Conservation (phyloP, 1,140 invertebrate genomes). For the Diachasma alloeum region DNA sequence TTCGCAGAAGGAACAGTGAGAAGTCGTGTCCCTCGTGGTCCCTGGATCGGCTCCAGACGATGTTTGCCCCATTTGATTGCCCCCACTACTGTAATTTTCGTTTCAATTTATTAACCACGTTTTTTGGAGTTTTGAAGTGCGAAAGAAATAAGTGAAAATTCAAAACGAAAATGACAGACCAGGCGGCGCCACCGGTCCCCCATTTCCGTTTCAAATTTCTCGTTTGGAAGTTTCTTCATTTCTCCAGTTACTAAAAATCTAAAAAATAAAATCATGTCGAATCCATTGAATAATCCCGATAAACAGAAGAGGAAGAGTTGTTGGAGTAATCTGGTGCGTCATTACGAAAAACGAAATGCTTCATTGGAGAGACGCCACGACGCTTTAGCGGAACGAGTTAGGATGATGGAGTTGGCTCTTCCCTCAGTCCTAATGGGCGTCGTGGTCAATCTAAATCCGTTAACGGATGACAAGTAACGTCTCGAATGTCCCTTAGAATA, state of each 20-base stretch:
- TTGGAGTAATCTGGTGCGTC: conserved; percentile 42
- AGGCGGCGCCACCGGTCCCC: not conserved
- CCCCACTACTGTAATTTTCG: not conserved
- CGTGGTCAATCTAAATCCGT: conserved; percentile 29
- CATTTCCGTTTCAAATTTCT: not conserved
- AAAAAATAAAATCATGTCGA: not conserved
- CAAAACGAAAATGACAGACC: not conserved
- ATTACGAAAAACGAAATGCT: conserved; percentile 46
- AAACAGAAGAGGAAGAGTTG: conserved; percentile 35
- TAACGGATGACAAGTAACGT: not conserved
- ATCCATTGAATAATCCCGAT: not conserved
- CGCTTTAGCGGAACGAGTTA: conserved; percentile 41
- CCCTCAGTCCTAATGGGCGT: conserved; percentile 45
- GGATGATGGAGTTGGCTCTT: conserved; percentile 48
- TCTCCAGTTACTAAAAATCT: not conserved
- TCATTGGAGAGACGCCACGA: conserved; percentile 43
- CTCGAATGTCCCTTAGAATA: not conserved
- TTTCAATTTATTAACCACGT: not conserved
- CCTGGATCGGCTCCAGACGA: not conserved
- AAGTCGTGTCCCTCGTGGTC: not conserved
- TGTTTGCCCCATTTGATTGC: not conserved
- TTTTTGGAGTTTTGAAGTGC: not conserved
- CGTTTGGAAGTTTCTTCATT: not conserved
- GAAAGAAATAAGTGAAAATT: not conserved
- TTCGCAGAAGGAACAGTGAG: not conserved